phyloP scores from a whole-genome alignment of 2,113 vertebrate species.

The Regulus satrapa region DNA sequence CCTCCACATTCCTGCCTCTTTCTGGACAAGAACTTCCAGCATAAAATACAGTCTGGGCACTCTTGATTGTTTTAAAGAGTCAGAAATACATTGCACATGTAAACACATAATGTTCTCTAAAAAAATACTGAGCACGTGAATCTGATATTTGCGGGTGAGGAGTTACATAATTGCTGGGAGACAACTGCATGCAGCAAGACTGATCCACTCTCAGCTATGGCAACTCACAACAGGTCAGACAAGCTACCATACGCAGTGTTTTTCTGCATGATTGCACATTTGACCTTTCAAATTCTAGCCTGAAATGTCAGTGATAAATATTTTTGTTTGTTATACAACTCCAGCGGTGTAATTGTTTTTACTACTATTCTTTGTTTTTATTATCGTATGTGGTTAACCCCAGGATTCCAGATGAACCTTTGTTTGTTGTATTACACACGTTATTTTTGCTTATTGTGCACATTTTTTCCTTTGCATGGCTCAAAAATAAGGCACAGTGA shows the following conservation, averaged over 20 bases:
- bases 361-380: not conserved
- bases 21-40: not conserved
- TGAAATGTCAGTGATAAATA: not conserved
- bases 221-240: not conserved
- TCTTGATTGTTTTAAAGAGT: not conserved
- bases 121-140: not conserved
- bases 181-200: not conserved
- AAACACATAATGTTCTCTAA: not conserved
- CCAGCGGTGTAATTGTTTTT: not conserved
- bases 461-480: not conserved
- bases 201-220: not conserved
- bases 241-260: not conserved
- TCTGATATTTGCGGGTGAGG: not conserved
- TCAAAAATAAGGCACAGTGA: not conserved
- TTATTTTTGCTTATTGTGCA: not conserved
- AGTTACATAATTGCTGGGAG: not conserved
- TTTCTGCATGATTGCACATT: not conserved
- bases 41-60: not conserved
- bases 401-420: not conserved
- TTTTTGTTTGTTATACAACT: not conserved
- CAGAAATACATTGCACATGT: not conserved
- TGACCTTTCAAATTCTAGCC: conserved; percentile 14
- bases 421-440: not conserved
- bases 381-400: conserved; percentile 5
- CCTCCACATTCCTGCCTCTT: not conserved